Base-by-base conservation (phyloP, 2,888 invertebrate species). In the Piscicola geometra region DNA sequence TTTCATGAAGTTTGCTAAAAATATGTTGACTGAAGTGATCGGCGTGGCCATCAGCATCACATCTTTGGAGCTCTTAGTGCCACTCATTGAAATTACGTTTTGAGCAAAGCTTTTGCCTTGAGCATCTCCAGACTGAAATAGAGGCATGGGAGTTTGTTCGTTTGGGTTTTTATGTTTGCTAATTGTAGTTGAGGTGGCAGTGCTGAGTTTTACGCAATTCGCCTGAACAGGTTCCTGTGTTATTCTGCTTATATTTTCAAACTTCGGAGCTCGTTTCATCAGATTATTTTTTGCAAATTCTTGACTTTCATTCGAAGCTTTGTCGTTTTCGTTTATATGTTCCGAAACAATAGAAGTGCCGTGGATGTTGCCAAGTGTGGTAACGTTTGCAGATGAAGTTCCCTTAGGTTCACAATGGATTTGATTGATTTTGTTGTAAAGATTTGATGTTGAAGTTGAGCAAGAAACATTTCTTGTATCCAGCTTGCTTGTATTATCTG, bases 221-320 rank as follows among this genome's bases (percentile, higher is more conserved):
- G n/a, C n/a, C n/a, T 56, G 60, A 5, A 47, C 21, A 18, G 64
- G 33, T 21, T 75, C 56, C n/a, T 52, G 56, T 0, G 80, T 79
- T 12, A 83, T 78, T 77, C 81, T 79, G 78, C 83, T 83, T 52
- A 84, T 83, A 79, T 84, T 82, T 77, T 83, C 83, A 66, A 83
- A 82, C 41, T 81, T 81, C 5, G 82, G 82, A 75, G 83, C 83
- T 32, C 84, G 79, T 70, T 82, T 82, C 52, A 84, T 74, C 28
- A 78, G 70, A 32, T 52, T 73, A 25, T 73, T 52, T 41, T 50
- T 52, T 32, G 47, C 3, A 18, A 36, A n/a, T 1, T 72, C 72
- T 56, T 72, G 72, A 25, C 36, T 56, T 15, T 35, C n/a, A 15
- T 52, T 36, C 18, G 50, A 15, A 5, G 5, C n/a, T 15, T 56